Evolutionary conservation across 2,888 invertebrate genomes (phyloP).

Genomic region (Chymomyza amoena): DNA sequence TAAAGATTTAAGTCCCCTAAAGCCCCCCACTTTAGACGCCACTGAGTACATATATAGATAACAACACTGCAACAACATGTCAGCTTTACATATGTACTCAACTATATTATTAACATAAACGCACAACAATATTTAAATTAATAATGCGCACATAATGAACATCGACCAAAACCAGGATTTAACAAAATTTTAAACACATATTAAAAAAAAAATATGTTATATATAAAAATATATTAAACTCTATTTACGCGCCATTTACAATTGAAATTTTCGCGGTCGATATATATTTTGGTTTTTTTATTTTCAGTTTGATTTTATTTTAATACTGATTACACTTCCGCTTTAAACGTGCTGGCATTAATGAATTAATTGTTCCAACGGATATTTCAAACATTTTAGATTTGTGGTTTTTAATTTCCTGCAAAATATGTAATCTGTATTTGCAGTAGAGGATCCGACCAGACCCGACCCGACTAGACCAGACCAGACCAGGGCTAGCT

Average conservation of each 20-base stretch:
- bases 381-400: constrained; percentile 74
- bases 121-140: constrained; percentile 54
- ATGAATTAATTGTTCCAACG: constrained; percentile 72
- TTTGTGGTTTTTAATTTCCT: constrained; percentile 74
- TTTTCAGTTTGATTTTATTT: background rate
- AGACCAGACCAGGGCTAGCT: background rate
- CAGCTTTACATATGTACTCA: background rate
- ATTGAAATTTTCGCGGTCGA: background rate
- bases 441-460: background rate
- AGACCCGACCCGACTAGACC: background rate
- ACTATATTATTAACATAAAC: background rate
- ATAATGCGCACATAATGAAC: constrained; percentile 51
- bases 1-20: background rate
- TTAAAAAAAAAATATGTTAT: background rate
- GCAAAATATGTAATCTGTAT: constrained; percentile 50
- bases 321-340: constrained; percentile 66
- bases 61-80: background rate
- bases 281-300: background rate
- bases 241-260: background rate
- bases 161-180: background rate
- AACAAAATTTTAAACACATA: background rate
- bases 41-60: background rate
- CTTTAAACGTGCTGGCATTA: constrained; percentile 44
- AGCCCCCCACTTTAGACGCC: no score
- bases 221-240: background rate